Evolutionary conservation across 2,113 vertebrate genomes (phyloP).

Genomic region (Pituophis catenifer): DNA sequence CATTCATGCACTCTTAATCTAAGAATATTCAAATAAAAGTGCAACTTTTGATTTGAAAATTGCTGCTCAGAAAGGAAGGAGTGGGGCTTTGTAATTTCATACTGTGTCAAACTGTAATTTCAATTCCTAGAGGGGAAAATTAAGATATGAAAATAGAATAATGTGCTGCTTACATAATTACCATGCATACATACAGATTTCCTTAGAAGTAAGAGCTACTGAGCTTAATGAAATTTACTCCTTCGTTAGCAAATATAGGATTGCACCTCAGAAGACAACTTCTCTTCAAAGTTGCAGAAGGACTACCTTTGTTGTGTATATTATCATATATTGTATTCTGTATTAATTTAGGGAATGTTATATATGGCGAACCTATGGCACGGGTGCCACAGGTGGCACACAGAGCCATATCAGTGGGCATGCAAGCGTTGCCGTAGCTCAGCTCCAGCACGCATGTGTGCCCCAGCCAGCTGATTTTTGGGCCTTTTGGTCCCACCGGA

Average conservation of each 20-base stretch:
- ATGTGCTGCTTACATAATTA: neutral
- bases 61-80: conserved; percentile 19
- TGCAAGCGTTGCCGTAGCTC: no score
- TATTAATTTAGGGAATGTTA: neutral
- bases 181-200: neutral
- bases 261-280: neutral
- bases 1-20: conserved; percentile 54
- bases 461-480: no score
- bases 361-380: no score
- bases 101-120: neutral
- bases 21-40: conserved; percentile 58
- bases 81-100: conserved; percentile 22
- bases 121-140: conserved; percentile 5
- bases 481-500: no score
- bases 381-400: no score
- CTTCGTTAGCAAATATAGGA: neutral
- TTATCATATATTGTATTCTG: conserved; percentile 21
- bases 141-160: neutral
- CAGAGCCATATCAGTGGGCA: no score
- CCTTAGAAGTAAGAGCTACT: neutral
- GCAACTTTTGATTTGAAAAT: conserved; percentile 52
- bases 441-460: no score
- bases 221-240: neutral
- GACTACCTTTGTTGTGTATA: neutral
- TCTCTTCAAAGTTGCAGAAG: neutral